Conservation (phyloP, 2,797 vertebrate genomes). For the Erithacus rubecula region DNA sequence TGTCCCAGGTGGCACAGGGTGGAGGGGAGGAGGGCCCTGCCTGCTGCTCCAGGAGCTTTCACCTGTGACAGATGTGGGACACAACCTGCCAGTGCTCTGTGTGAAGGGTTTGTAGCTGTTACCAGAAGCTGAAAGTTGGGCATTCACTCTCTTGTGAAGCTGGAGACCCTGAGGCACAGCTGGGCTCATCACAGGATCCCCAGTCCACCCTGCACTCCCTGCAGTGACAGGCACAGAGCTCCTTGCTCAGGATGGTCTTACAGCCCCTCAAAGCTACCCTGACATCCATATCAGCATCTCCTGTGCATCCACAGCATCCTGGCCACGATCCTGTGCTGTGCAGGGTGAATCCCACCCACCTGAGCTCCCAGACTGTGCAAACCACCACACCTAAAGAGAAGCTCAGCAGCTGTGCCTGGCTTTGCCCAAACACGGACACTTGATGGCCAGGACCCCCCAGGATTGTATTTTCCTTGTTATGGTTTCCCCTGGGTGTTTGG, state of each 20-base stretch:
- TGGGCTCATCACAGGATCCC: not conserved
- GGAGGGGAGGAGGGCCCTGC: not conserved
- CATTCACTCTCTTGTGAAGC: fast-evolving
- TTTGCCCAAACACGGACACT: not conserved
- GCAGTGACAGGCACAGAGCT: not conserved
- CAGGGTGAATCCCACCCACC: not conserved
- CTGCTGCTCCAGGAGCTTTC: not conserved
- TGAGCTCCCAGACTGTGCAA: not conserved
- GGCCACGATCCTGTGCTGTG: fast-evolving
- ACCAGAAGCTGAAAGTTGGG: not conserved
- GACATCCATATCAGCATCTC: not conserved
- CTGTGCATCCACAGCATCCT: not conserved
- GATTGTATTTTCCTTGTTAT: not conserved
- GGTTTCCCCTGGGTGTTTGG: not conserved
- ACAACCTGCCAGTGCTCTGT: fast-evolving
- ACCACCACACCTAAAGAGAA: not conserved
- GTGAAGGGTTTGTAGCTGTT: not conserved
- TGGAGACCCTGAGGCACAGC: not conserved
- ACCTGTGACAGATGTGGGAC: fast-evolving
- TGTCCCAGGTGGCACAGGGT: not conserved
- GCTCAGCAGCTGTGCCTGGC: fast-evolving
- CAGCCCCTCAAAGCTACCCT: fast-evolving
- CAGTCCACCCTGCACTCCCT: not conserved
- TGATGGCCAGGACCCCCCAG: not conserved
- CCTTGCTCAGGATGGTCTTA: not conserved